Evolutionary conservation across 1,140 invertebrate species (phyloP).

Genomic region (Cepaea nemoralis): DNA sequence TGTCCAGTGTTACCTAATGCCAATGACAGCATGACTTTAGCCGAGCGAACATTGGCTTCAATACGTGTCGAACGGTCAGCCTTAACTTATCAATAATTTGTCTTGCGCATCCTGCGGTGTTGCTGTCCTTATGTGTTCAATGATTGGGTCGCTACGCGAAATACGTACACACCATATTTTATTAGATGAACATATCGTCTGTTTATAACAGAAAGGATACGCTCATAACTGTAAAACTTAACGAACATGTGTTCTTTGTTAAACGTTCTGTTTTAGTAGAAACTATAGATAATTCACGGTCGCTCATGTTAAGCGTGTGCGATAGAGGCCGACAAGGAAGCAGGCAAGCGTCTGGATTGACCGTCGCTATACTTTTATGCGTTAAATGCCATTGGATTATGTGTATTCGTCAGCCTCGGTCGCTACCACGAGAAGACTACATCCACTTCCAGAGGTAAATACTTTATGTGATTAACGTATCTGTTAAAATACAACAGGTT

Average conservation of each 20-base stretch:
- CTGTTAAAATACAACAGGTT: too few species aligned
- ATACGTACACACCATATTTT: too few species aligned
- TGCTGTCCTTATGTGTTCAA: not conserved
- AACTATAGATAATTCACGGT: too few species aligned
- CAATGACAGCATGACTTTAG: not conserved
- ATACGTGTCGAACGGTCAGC: conserved; percentile 16
- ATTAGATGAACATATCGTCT: too few species aligned
- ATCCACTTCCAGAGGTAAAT: not conserved
- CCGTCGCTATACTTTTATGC: conserved; percentile 6
- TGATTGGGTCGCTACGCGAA: not conserved
- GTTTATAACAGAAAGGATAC: too few species aligned
- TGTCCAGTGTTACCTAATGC: not conserved
- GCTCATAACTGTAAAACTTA: too few species aligned
- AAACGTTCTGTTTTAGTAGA: too few species aligned
- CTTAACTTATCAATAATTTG: conserved; percentile 31
- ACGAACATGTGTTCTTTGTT: too few species aligned
- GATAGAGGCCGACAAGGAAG: not conserved
- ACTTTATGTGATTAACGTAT: not conserved
- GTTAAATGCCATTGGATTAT: conserved; percentile 4
- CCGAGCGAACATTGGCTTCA: not conserved
- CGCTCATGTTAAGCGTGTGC: not conserved
- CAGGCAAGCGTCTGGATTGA: not conserved
- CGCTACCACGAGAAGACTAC: not conserved
- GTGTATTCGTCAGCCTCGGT: not conserved
- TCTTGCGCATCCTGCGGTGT: not conserved